Conservation (phyloP, 2,888 invertebrate species). For the Mythimna impura region DNA sequence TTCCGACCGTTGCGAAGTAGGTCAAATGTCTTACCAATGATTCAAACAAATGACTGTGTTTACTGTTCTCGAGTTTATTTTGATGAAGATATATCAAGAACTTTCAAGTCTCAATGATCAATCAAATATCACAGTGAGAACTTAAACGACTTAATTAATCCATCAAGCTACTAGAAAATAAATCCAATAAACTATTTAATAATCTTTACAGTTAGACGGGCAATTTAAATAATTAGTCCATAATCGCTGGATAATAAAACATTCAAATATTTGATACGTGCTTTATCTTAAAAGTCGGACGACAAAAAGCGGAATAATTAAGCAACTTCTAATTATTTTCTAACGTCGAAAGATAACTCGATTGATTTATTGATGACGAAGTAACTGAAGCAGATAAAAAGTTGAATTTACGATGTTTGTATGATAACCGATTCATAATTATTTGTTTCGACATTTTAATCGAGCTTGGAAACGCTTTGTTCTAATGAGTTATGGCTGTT, state of each 20-base stretch:
- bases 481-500: constrained; percentile 64
- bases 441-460: constrained; percentile 78
- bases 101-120: constrained; percentile 25
- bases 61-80: constrained; percentile 14
- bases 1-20: constrained; percentile 28
- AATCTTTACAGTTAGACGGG: constrained; percentile 49
- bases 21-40: constrained; percentile 43
- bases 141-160: constrained; percentile 48
- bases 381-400: constrained; percentile 79
- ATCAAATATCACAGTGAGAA: constrained; percentile 38
- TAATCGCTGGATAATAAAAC: constrained; percentile 51
- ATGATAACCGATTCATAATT: constrained; percentile 79
- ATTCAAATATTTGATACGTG: constrained; percentile 55
- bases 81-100: constrained; percentile 26
- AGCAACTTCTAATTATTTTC: constrained; percentile 87
- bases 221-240: constrained; percentile 63
- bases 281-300: constrained; percentile 59
- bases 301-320: constrained; percentile 83
- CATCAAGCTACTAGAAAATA: constrained; percentile 42
- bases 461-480: constrained; percentile 63
- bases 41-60: constrained; percentile 36
- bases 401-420: constrained; percentile 83
- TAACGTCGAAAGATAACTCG: constrained; percentile 81
- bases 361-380: constrained; percentile 83
- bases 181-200: constrained; percentile 47